Evolutionary conservation across 2,113 vertebrate species (phyloP), one percentile per base, ranked within the genome.

Genomic region (Scophthalmus maximus): DNA sequence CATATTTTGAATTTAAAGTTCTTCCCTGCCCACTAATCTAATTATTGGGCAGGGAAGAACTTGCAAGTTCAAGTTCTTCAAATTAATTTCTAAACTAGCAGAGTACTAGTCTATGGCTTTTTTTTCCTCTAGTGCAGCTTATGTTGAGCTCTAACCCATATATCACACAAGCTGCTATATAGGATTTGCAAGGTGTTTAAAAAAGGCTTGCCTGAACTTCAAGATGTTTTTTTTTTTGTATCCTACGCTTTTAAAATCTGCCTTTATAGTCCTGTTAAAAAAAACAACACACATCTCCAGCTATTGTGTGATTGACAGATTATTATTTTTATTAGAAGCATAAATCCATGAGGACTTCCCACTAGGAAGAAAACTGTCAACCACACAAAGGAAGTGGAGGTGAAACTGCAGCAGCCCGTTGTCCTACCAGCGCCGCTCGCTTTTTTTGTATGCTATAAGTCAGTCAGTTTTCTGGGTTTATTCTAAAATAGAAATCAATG

Each of bases 401-500:
- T 76, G 78, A 72, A 53, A 68, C 23, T 49, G 17, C 34, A 61
- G 47, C 46, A 52, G 27, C n/a, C 29, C 15, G 6, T 36, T 29
- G 15, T 73, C 47, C 53, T 67, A 36, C 44, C 29, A 52, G 47
- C 50, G 59, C 55, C 65, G 50, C 50, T 49, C 44, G 25, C 69
- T 65, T 61, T 32, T 74, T 51, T 46, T 27, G 29, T 30, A 38
- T 14, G 30, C 26, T 44, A 25, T 40, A 34, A 75, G 25, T 78
- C 50, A 7, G 12, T 73, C 34, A 25, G 3, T 59, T 36, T 67
- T 42, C 44, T 18, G 23, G 46, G 53, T 26, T 42, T 52, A 42
- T 27, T 78, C 58, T 22, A 27, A 69, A 74, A 68, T 72, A 22
- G n/a, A 63, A 71, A 68, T 78, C 44, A 66, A 62, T 68, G n/a